Conservation (phyloP, 2,797 vertebrate genomes). For the Alosa sapidissima region DNA sequence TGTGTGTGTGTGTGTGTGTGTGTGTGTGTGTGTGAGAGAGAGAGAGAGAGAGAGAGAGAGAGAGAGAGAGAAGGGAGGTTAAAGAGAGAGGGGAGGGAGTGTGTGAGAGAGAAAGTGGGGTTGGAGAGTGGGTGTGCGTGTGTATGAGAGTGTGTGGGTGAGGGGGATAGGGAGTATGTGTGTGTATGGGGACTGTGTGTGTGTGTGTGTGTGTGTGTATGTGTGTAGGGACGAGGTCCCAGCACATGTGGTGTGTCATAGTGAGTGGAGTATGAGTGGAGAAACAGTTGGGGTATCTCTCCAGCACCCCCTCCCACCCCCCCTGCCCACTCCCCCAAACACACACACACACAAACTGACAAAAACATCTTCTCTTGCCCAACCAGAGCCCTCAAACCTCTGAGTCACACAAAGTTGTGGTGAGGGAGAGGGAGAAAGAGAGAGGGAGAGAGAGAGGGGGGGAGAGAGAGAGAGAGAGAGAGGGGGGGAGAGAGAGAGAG, state of each 20-base stretch:
- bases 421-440: background rate
- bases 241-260: background rate
- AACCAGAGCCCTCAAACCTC: background rate
- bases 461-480: background rate
- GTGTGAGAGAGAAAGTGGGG: background rate
- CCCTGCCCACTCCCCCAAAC: background rate
- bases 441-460: background rate
- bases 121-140: background rate
- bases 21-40: background rate
- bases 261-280: background rate
- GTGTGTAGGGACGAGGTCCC: background rate
- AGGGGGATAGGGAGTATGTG: background rate
- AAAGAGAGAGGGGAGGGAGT: background rate
- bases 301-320: background rate
- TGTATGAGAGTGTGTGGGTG: background rate
- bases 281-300: background rate
- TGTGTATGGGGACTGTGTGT: background rate
- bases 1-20: background rate
- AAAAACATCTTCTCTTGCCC: background rate
- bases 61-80: background rate
- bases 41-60: no score
- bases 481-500: background rate
- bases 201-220: conserved; percentile 39
- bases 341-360: no score
- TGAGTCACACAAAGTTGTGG: background rate